Evolutionary conservation across 2,888 invertebrate species (phyloP), one percentile per base, ranked within the genome.

Genomic region (Phalera bucephala): DNA sequence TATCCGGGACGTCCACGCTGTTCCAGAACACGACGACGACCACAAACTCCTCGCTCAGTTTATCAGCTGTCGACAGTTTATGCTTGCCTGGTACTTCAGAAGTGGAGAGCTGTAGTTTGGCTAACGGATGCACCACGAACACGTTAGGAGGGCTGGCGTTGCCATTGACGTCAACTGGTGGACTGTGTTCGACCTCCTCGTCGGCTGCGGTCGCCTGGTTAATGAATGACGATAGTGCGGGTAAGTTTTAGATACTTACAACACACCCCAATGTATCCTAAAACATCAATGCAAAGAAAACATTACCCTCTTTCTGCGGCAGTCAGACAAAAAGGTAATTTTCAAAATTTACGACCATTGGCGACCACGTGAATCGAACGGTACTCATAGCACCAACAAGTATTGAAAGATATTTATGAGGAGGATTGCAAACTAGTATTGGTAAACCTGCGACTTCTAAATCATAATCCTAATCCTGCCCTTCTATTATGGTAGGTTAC

Each of bases 191-290:
- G 5, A 83, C 85, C 50, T 80, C 87, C 51, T 80, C 87, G 37
- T 76, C 86, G 53, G 80, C 89, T 51, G 83, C 88, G 43, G 89
- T 89, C 46, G 89, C 89, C 69, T 90, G 90, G 90, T 88, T 90
- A 75, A 90, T 90, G 90, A 90, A 90, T 86, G 90, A 90, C 61
- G 85, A 89, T 76, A 89, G 89, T 53, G 80, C 89, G 66, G 90
- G 90, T 89, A 45, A 63, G 60, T 45, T 12, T 7, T 2, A 15
- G n/a, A 29, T 10, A 4, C 4, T 36, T 32, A n/a, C n/a, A n/a
- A n/a, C n/a, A n/a, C n/a, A n/a, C n/a, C n/a, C n/a, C n/a, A n/a
- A n/a, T n/a, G n/a, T n/a, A n/a, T n/a, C n/a, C n/a, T n/a, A n/a
- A n/a, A n/a, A n/a, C n/a, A n/a, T n/a, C n/a, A n/a, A n/a, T n/a